Evolutionary conservation across 1,140 invertebrate genomes (phyloP).

Genomic region (Galleria mellonella): DNA sequence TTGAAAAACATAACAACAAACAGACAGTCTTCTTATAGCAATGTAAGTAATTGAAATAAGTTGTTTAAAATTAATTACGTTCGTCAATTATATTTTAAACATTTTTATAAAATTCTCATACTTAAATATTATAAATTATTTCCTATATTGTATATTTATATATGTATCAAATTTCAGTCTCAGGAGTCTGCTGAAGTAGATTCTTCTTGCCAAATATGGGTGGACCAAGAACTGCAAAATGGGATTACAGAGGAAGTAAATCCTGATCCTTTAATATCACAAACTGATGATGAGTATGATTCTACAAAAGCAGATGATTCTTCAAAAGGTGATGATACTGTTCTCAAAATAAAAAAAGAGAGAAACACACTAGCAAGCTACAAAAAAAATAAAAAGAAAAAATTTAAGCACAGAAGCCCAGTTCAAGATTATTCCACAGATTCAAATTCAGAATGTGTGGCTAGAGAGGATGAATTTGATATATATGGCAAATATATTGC

Average conservation of each 20-base stretch:
- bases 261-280: constrained; percentile 36
- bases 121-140: too few species aligned
- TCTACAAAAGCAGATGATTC: constrained; percentile 22
- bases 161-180: constrained; percentile 14
- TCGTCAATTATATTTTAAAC: too few species aligned
- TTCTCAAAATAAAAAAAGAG: constrained; percentile 24
- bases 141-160: background rate
- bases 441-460: constrained; percentile 10
- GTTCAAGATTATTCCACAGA: constrained; percentile 21
- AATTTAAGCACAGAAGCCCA: constrained; percentile 28
- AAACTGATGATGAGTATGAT: constrained; percentile 44
- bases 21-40: constrained; percentile 21
- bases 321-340: background rate
- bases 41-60: constrained; percentile 25
- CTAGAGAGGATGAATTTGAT: constrained; percentile 51
- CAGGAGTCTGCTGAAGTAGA: constrained; percentile 40
- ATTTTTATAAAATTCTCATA: too few species aligned
- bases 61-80: too few species aligned
- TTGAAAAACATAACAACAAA: constrained; percentile 50
- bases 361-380: constrained; percentile 10
- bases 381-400: constrained; percentile 50
- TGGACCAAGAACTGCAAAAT: constrained; percentile 27
- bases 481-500: constrained; percentile 57
- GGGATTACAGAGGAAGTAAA: constrained; percentile 25
- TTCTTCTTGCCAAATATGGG: constrained; percentile 48